Evolutionary conservation across 2,888 invertebrate species (phyloP).

Genomic region (Amphipoea lucens): DNA sequence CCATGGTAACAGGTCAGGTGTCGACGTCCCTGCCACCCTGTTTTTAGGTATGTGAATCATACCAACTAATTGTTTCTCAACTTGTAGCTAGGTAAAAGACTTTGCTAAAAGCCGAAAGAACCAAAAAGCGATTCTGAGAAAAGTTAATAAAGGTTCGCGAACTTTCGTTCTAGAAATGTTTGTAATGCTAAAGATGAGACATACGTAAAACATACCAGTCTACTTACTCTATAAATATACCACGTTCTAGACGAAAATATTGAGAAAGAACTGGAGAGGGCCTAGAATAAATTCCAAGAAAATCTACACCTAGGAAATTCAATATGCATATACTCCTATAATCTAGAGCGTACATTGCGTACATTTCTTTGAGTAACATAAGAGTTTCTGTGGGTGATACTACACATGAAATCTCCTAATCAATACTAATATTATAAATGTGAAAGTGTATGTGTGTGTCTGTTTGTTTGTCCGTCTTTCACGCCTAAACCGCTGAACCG

Average conservation of each 20-base stretch:
- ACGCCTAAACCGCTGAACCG: too few relatives aligned
- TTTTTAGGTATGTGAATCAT: too few relatives aligned
- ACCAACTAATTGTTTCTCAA: too few relatives aligned
- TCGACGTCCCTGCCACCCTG: too few relatives aligned
- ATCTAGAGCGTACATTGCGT: conserved; percentile 44
- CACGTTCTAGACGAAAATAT: conserved; percentile 51
- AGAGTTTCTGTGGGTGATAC: conserved; percentile 71
- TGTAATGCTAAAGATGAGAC: conserved; percentile 22
- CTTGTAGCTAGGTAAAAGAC: too few relatives aligned
- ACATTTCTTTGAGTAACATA: conserved; percentile 68
- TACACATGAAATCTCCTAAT: conserved; percentile 32
- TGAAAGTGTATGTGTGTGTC: too few relatives aligned
- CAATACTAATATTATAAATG: too few relatives aligned
- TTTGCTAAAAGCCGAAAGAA: not conserved
- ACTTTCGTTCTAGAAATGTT: not conserved
- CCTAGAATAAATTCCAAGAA: conserved; percentile 54
- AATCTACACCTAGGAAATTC: conserved; percentile 63
- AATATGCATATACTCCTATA: conserved; percentile 64
- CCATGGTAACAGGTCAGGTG: too few relatives aligned
- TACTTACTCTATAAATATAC: conserved; percentile 22
- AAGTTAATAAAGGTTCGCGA: not conserved
- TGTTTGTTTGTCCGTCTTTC: too few relatives aligned
- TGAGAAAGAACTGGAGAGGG: conserved; percentile 34
- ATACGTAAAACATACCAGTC: conserved; percentile 2
- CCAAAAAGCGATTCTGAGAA: not conserved